A percentile compares a stretch with the other conserved stretches of the same genome.
Evolutionary conservation across 2,113 vertebrate genomes (phyloP).

Genomic region (Irena cyanogastra): DNA sequence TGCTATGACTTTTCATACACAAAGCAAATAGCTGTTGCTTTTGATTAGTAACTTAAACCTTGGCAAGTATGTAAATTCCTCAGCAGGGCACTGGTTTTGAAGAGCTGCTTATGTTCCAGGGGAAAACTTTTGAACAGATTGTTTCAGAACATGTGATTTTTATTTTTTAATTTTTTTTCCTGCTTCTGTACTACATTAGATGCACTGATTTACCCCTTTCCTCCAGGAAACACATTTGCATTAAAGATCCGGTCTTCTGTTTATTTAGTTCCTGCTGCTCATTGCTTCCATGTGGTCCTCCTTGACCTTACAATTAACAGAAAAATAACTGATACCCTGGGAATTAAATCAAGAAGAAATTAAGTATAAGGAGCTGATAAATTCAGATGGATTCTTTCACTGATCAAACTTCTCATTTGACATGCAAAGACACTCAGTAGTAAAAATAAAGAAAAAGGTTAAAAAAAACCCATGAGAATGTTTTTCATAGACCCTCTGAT

Average conservation of each 20-base stretch:
- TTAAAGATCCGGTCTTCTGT: constrained; percentile 38
- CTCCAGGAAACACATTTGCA: constrained; percentile 47
- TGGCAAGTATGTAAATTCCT: constrained; percentile 1
- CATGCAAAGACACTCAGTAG: neutral
- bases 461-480: rapidly evolving
- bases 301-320: constrained; percentile 30
- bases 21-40: neutral
- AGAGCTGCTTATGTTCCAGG: neutral
- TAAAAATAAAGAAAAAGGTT: neutral
- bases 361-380: neutral
- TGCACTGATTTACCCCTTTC: constrained; percentile 16
- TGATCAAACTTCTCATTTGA: neutral
- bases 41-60: constrained; percentile 22
- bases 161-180: neutral
- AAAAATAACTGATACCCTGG: neutral
- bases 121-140: constrained; percentile 9
- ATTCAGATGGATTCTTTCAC: neutral
- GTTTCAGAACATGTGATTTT: neutral
- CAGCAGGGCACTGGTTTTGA: constrained; percentile 16
- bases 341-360: neutral
- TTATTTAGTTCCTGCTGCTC: constrained; percentile 29
- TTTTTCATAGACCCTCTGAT: neutral
- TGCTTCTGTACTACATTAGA: constrained; percentile 28
- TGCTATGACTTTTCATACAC: neutral
- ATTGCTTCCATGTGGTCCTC: neutral